These are phyloP conservation scores for Motacilla tschutschensis DNA, from an alignment of 2,113 vertebrate genomes.

Conservation along the genomic window DNA sequence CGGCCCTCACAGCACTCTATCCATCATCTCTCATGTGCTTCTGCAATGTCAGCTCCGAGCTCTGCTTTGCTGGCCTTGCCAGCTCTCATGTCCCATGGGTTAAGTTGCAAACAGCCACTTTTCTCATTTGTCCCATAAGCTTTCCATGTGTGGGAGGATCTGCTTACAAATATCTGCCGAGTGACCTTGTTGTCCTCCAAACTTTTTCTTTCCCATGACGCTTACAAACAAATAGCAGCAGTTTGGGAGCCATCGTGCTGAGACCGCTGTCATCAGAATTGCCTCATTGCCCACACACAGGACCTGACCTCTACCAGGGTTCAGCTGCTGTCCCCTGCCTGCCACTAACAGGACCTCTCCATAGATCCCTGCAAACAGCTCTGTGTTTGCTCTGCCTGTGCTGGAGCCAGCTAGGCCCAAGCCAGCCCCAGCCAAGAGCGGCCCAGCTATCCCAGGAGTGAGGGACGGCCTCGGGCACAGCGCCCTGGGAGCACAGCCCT, in stretches of 20 bases:
- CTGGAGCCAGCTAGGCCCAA: not conserved
- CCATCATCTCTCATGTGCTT: slow-evolving; percentile 32
- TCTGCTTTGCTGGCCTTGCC: not conserved
- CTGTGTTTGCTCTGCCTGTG: not conserved
- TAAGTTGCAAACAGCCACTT: slow-evolving; percentile 32
- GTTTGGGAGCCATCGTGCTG: fast-evolving
- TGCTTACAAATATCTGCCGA: not conserved
- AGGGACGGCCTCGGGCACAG: fast-evolving
- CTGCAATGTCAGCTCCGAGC: slow-evolving; percentile 7
- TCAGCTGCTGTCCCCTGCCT: not conserved
- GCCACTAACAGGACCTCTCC: not conserved
- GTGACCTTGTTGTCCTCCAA: slow-evolving; percentile 3
- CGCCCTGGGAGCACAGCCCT: fast-evolving
- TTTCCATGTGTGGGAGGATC: slow-evolving; percentile 27
- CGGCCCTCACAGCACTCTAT: not conserved
- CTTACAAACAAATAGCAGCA: not conserved
- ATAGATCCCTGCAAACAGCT: not conserved
- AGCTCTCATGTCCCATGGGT: slow-evolving; percentile 7
- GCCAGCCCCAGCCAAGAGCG: not conserved
- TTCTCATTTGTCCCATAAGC: slow-evolving; percentile 13
- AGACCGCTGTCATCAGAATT: fast-evolving
- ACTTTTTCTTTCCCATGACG: not conserved
- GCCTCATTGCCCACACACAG: fast-evolving
- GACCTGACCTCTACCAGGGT: not conserved
- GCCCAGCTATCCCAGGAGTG: fast-evolving